A percentile compares a stretch with the other conserved stretches of the same genome.
Evolutionary conservation across 2,113 vertebrate species (phyloP).

Genomic region (Polypterus bichir): DNA sequence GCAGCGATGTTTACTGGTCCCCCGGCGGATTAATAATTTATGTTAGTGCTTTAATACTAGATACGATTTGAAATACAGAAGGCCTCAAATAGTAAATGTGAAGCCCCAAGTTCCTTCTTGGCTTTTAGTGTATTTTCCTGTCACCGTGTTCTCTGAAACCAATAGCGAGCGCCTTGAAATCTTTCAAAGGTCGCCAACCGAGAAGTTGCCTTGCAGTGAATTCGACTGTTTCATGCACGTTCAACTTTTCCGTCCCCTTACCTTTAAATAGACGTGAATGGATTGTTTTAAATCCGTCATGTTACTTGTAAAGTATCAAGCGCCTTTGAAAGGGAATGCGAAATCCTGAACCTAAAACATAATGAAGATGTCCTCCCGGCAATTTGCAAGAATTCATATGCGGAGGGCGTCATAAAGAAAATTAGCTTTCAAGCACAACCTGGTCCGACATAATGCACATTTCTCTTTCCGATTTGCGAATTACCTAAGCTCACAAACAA

Average conservation of each 20-base stretch:
- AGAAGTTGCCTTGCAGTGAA: neutral
- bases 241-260: neutral
- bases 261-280: no score
- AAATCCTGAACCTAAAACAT: no score
- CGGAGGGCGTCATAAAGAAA: no score
- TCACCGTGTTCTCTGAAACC: neutral
- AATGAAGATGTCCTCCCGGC: no score
- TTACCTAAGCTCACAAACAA: no score
- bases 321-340: no score
- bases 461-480: no score
- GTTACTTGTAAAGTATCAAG: no score
- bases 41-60: slow-evolving; percentile 37
- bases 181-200: neutral
- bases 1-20: slow-evolving; percentile 69
- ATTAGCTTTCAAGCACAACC: no score
- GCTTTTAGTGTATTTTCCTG: neutral
- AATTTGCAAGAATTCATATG: no score
- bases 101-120: neutral
- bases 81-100: slow-evolving; percentile 10
- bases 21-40: slow-evolving; percentile 74
- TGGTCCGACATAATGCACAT: no score
- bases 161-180: neutral
- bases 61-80: slow-evolving; percentile 20
- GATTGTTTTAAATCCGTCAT: no score
- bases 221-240: neutral